Evolutionary conservation across 2,888 invertebrate genomes (phyloP).

Genomic region (Brachypterus glaber): DNA sequence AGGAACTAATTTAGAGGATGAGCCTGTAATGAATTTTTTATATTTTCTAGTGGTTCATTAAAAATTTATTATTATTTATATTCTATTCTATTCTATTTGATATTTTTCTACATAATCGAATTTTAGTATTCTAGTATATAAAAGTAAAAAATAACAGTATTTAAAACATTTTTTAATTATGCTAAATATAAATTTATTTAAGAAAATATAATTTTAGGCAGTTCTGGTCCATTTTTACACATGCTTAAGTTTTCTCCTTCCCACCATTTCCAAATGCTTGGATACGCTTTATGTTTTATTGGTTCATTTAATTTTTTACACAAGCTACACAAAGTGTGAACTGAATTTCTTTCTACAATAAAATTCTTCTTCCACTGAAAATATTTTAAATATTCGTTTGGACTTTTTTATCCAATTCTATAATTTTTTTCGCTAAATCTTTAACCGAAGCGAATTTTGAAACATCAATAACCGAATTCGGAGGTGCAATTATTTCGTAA

Average conservation of each 20-base stretch:
- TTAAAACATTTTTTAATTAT: too few relatives aligned
- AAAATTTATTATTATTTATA: too few relatives aligned
- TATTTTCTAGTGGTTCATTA: too few relatives aligned
- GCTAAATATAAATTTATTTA: too few relatives aligned
- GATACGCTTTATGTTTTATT: slow-evolving; percentile 19
- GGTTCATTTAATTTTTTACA: slow-evolving; percentile 28
- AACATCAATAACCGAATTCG: slow-evolving; percentile 47
- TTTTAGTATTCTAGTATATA: too few relatives aligned
- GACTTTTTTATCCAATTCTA: slow-evolving; percentile 42
- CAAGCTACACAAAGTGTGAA: slow-evolving; percentile 24
- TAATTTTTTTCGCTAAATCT: slow-evolving; percentile 45
- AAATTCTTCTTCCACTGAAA: slow-evolving; percentile 46
- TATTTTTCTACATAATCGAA: too few relatives aligned
- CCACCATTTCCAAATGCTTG: slow-evolving; percentile 25
- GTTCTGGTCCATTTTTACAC: slow-evolving; percentile 10
- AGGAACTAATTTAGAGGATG: too few relatives aligned
- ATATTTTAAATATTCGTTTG: slow-evolving; percentile 47
- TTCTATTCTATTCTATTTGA: too few relatives aligned
- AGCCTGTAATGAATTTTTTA: too few relatives aligned
- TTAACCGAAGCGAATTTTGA: slow-evolving; percentile 45
- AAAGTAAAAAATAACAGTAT: too few relatives aligned
- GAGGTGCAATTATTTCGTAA: slow-evolving; percentile 47
- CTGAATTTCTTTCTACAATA: slow-evolving; percentile 15
- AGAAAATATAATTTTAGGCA: too few relatives aligned
- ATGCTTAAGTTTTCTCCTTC: slow-evolving; percentile 13